phyloP scores from a whole-genome alignment of 64 coral and sea anemone species.

The Platygyra sinensis region DNA sequence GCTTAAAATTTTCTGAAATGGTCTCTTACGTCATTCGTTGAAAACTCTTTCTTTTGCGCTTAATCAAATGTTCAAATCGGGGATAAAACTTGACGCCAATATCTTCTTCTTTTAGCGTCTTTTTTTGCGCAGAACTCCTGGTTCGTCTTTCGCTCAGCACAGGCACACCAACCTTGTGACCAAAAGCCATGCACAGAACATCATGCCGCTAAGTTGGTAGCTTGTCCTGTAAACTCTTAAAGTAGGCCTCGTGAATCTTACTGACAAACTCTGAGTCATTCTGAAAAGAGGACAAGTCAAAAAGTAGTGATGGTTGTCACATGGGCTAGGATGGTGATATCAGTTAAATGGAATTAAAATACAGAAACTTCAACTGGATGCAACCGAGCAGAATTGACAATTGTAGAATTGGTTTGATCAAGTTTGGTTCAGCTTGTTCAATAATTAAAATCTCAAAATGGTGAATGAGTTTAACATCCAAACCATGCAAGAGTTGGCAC shows the following conservation, averaged over 20 bases:
- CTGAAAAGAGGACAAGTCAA: slow-evolving; percentile 22
- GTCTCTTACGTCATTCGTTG: neutral
- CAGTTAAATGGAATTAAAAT: too few species aligned
- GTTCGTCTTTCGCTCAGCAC: neutral
- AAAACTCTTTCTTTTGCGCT: neutral
- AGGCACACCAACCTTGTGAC: neutral
- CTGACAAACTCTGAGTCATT: slow-evolving; percentile 74
- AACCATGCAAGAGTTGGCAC: too few species aligned
- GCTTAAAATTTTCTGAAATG: too few species aligned
- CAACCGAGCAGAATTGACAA: too few species aligned
- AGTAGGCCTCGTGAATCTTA: slow-evolving; percentile 76
- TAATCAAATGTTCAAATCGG: neutral
- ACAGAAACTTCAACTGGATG: too few species aligned
- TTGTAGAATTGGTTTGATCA: too few species aligned
- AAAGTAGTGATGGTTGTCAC: too few species aligned
- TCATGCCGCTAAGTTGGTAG: slow-evolving; percentile 35
- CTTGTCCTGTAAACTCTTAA: slow-evolving; percentile 60
- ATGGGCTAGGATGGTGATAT: too few species aligned
- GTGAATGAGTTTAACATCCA: too few species aligned
- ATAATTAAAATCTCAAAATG: too few species aligned
- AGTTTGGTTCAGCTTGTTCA: too few species aligned
- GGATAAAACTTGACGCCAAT: neutral
- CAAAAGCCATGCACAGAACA: too few species aligned
- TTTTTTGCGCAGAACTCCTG: neutral
- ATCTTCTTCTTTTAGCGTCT: neutral